Percentiles rank a stretch among this genome's conserved stretches.
Conservation (phyloP, 2,888 invertebrate genomes). For the Amiota communis region DNA sequence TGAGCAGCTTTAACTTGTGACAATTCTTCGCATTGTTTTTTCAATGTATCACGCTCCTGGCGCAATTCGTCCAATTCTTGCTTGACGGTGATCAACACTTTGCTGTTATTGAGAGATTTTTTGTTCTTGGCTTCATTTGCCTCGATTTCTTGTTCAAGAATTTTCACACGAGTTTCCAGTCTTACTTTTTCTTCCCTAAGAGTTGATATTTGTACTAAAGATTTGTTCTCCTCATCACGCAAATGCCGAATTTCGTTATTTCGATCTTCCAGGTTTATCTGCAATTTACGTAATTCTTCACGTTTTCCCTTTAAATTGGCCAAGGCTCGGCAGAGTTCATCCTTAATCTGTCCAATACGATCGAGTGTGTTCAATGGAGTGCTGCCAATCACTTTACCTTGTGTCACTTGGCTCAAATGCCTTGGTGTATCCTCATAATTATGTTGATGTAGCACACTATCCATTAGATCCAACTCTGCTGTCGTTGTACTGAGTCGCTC, state of each 20-base stretch:
- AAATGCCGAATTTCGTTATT: slow-evolving; percentile 61
- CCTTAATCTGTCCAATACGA: slow-evolving; percentile 72
- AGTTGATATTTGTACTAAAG: slow-evolving; percentile 66
- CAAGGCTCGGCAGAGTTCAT: slow-evolving; percentile 74
- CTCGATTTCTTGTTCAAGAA: slow-evolving; percentile 70
- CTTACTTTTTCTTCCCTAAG: slow-evolving; percentile 68
- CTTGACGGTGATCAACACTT: slow-evolving; percentile 39
- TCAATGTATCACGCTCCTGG: slow-evolving; percentile 66
- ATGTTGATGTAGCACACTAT: slow-evolving; percentile 68
- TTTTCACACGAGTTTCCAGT: slow-evolving; percentile 63
- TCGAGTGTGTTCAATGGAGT: slow-evolving; percentile 71
- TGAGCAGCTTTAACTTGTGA: slow-evolving; percentile 30
- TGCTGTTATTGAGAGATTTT: slow-evolving; percentile 36
- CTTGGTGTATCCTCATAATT: slow-evolving; percentile 59
- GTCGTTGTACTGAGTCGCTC: slow-evolving; percentile 66
- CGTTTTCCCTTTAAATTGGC: slow-evolving; percentile 73
- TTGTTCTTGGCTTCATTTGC: slow-evolving; percentile 53
- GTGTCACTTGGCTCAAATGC: slow-evolving; percentile 54
- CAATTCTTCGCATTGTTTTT: slow-evolving; percentile 71
- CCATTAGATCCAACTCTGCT: slow-evolving; percentile 70
- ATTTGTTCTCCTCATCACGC: slow-evolving; percentile 69
- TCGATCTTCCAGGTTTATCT: slow-evolving; percentile 66
- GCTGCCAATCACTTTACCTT: slow-evolving; percentile 54
- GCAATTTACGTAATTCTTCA: slow-evolving; percentile 75
- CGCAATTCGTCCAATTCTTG: slow-evolving; percentile 65